Conservation (phyloP, 2,888 invertebrate genomes). For the Lasioglossum morio region DNA sequence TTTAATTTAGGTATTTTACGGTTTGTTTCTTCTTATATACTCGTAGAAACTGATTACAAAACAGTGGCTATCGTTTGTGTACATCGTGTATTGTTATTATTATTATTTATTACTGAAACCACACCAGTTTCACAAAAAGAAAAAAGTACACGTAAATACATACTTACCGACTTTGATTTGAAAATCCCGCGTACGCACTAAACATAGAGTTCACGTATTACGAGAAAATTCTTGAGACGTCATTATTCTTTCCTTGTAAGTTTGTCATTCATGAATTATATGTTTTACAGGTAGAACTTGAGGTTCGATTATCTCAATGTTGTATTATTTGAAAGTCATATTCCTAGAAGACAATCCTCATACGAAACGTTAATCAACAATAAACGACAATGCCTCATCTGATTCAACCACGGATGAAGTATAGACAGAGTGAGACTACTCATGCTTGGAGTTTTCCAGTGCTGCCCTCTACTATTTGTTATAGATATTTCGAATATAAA, state of each 20-base stretch:
- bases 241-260: slow-evolving; percentile 37
- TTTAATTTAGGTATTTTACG: too few species aligned
- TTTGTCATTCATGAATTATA: slow-evolving; percentile 5
- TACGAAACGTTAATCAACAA: background rate
- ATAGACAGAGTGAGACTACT: background rate
- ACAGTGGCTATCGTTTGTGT: background rate
- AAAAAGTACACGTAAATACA: background rate
- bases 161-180: slow-evolving; percentile 17
- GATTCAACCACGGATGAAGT: background rate
- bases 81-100: background rate
- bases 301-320: background rate
- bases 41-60: background rate
- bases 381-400: background rate
- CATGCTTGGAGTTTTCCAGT: too few species aligned
- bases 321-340: background rate
- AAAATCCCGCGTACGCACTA: slow-evolving; percentile 44
- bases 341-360: background rate
- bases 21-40: background rate
- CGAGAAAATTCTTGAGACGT: slow-evolving; percentile 16
- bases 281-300: background rate
- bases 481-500: too few species aligned
- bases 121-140: background rate
- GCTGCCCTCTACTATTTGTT: too few species aligned
- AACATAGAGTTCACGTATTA: slow-evolving; percentile 11
- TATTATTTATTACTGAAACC: too few species aligned